Conservation (phyloP, 2,113 vertebrate genomes). For the Podocnemis expansa region DNA sequence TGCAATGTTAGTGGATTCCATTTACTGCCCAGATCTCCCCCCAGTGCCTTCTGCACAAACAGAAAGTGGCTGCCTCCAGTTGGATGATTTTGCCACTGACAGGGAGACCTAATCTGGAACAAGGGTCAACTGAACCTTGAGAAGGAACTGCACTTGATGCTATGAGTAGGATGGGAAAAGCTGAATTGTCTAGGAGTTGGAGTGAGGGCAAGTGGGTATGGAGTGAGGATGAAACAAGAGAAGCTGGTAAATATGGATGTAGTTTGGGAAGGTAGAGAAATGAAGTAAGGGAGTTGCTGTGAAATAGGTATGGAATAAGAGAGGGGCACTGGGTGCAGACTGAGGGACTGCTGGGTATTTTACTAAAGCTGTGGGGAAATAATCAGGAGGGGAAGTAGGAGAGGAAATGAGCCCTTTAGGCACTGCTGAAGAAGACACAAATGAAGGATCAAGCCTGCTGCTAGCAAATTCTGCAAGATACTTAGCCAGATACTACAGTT, state of each 20-base stretch:
- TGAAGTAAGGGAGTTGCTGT: background rate
- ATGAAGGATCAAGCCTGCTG: background rate
- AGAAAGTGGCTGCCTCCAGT: background rate
- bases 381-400: too few species aligned
- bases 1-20: too few species aligned
- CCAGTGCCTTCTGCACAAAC: too few species aligned
- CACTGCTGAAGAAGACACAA: background rate
- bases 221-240: background rate
- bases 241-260: background rate
- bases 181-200: too few species aligned
- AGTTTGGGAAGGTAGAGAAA: background rate
- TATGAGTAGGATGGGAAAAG: background rate
- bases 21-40: too few species aligned
- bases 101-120: background rate
- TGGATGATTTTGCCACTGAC: background rate
- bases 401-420: background rate
- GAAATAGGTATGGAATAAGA: background rate
- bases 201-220: background rate
- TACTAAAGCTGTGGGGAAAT: too few species aligned
- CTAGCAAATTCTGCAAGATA: background rate
- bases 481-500: background rate
- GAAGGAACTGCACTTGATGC: background rate
- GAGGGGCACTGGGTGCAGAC: background rate
- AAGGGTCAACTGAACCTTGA: background rate
- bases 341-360: fast-evolving